Percentiles rank a stretch among this genome's conserved stretches.
Evolutionary conservation across 2,797 vertebrate genomes (phyloP).

Genomic region (Schizothorax lantsangensis): DNA sequence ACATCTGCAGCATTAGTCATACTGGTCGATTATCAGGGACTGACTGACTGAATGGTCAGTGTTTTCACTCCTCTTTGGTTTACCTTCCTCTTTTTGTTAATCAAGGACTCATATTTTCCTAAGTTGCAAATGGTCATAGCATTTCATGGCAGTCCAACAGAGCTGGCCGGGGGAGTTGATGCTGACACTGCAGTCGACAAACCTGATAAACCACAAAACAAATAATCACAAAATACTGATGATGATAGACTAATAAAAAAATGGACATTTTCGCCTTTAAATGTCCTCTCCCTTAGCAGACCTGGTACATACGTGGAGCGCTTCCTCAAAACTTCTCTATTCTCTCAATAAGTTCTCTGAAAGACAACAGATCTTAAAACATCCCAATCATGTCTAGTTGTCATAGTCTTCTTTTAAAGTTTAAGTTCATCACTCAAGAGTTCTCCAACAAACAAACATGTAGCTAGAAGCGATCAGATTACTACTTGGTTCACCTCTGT

Average conservation of each 20-base stretch:
- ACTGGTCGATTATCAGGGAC: neutral
- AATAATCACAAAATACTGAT: neutral
- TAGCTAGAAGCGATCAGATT: neutral
- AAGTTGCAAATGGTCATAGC: conserved; percentile 8
- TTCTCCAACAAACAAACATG: conserved; percentile 23
- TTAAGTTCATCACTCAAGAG: neutral
- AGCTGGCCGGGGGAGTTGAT: neutral
- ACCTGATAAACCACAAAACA: neutral
- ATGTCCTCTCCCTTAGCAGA: neutral
- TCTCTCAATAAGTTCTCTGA: neutral
- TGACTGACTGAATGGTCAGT: neutral
- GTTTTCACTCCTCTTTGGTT: neutral
- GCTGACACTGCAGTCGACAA: neutral
- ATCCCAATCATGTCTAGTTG: neutral
- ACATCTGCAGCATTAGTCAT: neutral
- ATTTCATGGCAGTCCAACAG: neutral
- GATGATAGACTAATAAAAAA: neutral
- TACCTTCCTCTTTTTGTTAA: conserved; percentile 23
- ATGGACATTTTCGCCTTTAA: neutral
- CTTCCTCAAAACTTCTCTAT: neutral
- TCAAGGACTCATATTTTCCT: neutral
- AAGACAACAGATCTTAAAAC: neutral
- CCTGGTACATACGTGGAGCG: neutral
- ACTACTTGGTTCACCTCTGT: neutral
- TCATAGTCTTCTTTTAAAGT: neutral